A percentile compares a stretch with the other conserved stretches of the same genome.
Conservation (phyloP, 2,888 invertebrate species). For the Lycocerus yunnanus region DNA sequence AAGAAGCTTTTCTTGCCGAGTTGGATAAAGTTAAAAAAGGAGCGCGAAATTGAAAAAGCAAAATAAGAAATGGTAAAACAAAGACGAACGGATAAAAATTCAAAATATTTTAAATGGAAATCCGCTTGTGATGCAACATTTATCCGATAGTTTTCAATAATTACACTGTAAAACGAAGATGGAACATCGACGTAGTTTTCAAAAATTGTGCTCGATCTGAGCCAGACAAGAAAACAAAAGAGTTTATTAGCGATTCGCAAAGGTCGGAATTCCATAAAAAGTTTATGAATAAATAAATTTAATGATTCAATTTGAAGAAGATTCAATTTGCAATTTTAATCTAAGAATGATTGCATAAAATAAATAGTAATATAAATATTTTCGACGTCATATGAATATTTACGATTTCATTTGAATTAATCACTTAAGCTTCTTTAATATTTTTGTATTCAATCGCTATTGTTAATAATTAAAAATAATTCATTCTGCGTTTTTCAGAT, state of each 20-base stretch:
- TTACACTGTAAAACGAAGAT: too few species aligned
- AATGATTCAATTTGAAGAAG: too few species aligned
- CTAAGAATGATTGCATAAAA: too few species aligned
- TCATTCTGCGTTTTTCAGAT: too few species aligned
- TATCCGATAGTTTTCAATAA: too few species aligned
- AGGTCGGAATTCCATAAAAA: background rate
- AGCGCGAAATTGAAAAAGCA: background rate
- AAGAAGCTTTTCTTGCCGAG: background rate
- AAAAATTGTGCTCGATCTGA: background rate
- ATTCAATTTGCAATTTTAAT: too few species aligned
- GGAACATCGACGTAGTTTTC: background rate
- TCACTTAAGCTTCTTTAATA: too few species aligned
- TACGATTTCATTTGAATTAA: too few species aligned
- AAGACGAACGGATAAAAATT: background rate
- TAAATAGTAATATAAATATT: too few species aligned
- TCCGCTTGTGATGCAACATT: background rate
- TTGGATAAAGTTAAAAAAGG: background rate
- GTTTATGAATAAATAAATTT: background rate
- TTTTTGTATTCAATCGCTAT: too few species aligned
- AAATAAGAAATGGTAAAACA: background rate
- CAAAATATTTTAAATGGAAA: background rate
- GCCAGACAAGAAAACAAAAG: background rate
- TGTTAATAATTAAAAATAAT: too few species aligned
- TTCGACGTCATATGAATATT: too few species aligned
- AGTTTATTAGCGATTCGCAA: background rate